Conservation (phyloP, 2,797 vertebrate genomes). For the Fistularia tabacaria region DNA sequence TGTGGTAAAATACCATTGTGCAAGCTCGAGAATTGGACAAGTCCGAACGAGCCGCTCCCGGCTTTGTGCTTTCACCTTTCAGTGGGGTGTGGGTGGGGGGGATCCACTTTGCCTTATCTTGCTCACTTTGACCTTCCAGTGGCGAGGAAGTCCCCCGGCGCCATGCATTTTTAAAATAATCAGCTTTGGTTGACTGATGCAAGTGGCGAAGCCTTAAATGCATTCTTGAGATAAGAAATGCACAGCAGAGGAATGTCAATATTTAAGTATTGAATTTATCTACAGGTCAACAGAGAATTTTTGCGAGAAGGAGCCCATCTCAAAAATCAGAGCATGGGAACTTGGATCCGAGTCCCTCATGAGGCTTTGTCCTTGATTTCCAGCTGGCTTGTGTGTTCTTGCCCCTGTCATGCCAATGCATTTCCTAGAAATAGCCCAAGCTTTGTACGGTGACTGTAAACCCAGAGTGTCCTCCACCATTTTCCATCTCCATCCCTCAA, state of each 20-base stretch:
- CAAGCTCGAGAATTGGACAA: constrained; percentile 8
- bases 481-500: constrained; percentile 60
- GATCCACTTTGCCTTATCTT: constrained; percentile 37
- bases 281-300: constrained; percentile 35
- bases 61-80: constrained; percentile 33
- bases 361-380: constrained; percentile 54
- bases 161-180: constrained; percentile 55
- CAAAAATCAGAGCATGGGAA: constrained; percentile 51
- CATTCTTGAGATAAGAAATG: constrained; percentile 65
- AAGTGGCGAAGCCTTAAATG: constrained; percentile 59
- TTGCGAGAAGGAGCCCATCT: constrained; percentile 21
- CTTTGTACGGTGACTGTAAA: constrained; percentile 65
- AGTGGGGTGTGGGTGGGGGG: neutral
- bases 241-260: constrained; percentile 60
- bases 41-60: constrained; percentile 14
- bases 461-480: constrained; percentile 56
- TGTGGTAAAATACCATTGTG: constrained; percentile 14
- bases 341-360: constrained; percentile 32
- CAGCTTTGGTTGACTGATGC: constrained; percentile 59
- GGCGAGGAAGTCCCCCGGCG: constrained; percentile 43
- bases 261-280: constrained; percentile 60
- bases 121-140: constrained; percentile 35
- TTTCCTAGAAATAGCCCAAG: constrained; percentile 62
- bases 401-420: constrained; percentile 47
- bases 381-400: constrained; percentile 48